Conservation (phyloP, 2,797 vertebrate species). For the Heterohyrax brucei region DNA sequence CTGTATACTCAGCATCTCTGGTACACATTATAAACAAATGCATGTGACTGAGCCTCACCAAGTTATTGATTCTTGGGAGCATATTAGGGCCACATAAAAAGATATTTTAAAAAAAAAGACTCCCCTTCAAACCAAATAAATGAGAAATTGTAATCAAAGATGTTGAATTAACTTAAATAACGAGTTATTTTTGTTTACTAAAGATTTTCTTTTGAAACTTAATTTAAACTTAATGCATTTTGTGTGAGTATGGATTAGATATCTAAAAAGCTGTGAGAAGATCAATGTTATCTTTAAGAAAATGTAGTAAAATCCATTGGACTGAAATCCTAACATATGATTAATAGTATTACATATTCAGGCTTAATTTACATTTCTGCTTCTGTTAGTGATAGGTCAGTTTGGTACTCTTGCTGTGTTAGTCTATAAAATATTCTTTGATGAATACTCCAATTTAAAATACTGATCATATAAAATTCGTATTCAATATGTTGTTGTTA, state of each 20-base stretch:
- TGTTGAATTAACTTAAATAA: slow-evolving; percentile 20
- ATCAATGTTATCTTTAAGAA: slow-evolving; percentile 26
- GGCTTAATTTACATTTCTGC: background rate
- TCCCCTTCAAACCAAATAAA: slow-evolving; percentile 5
- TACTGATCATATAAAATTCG: slow-evolving; percentile 11
- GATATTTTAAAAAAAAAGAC: background rate
- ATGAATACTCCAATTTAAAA: slow-evolving; percentile 37
- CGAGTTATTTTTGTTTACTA: background rate
- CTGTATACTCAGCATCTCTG: background rate
- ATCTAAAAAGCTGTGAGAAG: slow-evolving; percentile 35
- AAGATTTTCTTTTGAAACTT: slow-evolving; percentile 53
- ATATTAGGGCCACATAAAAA: background rate
- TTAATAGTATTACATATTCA: background rate
- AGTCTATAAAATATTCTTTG: background rate
- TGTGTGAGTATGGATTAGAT: background rate
- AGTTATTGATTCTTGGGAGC: slow-evolving; percentile 15
- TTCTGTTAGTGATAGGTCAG: background rate
- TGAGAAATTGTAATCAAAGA: slow-evolving; percentile 47
- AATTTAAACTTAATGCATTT: background rate
- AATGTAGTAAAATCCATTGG: background rate
- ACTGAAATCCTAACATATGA: background rate
- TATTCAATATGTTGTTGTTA: no score
- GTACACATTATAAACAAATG: slow-evolving; percentile 40
- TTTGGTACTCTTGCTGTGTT: slow-evolving; percentile 16
- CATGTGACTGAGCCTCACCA: slow-evolving; percentile 11